phyloP scores from a whole-genome alignment of 2,113 vertebrate species.

The Sorex fumeus region DNA sequence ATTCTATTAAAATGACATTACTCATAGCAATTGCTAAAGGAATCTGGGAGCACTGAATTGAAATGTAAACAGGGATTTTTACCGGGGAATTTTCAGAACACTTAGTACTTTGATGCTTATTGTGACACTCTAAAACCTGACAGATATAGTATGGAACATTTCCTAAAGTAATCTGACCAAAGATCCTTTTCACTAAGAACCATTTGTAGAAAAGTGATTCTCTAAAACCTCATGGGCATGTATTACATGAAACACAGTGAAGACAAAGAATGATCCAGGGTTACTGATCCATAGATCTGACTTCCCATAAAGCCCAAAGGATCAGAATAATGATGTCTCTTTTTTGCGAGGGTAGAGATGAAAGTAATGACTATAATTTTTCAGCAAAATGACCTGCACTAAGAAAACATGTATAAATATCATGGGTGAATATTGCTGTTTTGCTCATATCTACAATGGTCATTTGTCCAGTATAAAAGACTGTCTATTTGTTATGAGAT shows the following conservation, averaged over 20 bases:
- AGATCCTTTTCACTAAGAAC: not conserved
- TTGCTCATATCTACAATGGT: not conserved
- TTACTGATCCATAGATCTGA: not conserved
- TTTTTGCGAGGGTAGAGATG: not conserved
- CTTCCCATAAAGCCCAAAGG: not conserved
- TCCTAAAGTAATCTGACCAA: not conserved
- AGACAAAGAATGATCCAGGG: not conserved
- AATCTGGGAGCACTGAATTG: not conserved
- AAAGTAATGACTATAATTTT: not conserved
- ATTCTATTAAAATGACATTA: constrained; percentile 32
- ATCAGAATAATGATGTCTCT: not conserved
- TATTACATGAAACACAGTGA: not conserved
- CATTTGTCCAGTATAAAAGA: not conserved
- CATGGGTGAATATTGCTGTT: not conserved
- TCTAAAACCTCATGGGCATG: not conserved
- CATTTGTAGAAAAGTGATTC: not conserved
- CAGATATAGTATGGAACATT: not conserved
- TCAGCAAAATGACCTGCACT: not conserved
- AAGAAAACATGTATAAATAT: not conserved
- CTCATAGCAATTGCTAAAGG: constrained; percentile 2
- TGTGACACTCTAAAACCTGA: not conserved
- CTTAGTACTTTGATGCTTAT: not conserved
- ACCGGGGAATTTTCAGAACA: not conserved
- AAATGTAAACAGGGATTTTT: constrained; percentile 11
- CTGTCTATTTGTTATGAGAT: not conserved